phyloP scores from a whole-genome alignment of 2,113 vertebrate genomes.

The Serilophus lunatus region DNA sequence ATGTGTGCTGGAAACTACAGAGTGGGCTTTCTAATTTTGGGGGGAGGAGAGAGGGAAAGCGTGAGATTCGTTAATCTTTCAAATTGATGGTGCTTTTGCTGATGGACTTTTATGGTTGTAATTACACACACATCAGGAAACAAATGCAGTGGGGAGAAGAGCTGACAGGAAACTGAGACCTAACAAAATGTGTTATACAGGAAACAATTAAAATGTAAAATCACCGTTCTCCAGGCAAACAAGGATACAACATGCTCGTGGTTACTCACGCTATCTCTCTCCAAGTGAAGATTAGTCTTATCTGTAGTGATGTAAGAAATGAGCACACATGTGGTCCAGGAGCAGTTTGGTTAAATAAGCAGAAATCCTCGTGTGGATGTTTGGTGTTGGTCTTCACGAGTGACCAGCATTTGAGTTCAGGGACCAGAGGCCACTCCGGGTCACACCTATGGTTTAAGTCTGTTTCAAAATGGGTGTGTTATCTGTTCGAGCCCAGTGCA shows the following conservation, averaged over 20 bases:
- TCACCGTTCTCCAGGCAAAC: not conserved
- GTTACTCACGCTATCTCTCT: not conserved
- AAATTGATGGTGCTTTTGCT: not conserved
- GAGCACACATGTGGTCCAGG: not conserved
- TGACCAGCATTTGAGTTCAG: too few relatives aligned
- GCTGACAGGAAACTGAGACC: not conserved
- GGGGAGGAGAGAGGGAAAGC: slow-evolving; percentile 7
- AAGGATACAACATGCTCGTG: rapidly evolving
- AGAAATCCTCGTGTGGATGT: not conserved
- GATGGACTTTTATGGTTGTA: slow-evolving; percentile 20
- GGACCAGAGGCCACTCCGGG: too few relatives aligned
- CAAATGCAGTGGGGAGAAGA: not conserved
- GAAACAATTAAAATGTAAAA: slow-evolving; percentile 8
- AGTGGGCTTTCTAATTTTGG: slow-evolving; percentile 37
- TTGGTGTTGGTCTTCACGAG: not conserved
- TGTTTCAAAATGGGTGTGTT: not conserved
- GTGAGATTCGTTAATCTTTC: slow-evolving; percentile 51
- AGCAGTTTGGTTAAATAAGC: not conserved
- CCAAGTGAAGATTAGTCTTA: not conserved
- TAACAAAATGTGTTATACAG: not conserved
- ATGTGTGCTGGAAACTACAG: slow-evolving; percentile 49
- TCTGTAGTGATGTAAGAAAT: not conserved
- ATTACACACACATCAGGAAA: slow-evolving; percentile 30
- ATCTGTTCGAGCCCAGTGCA: not conserved
- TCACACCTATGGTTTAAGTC: not conserved